phyloP scores from a whole-genome alignment of 2,888 invertebrate species.

The Pristionchus arcanus region DNA sequence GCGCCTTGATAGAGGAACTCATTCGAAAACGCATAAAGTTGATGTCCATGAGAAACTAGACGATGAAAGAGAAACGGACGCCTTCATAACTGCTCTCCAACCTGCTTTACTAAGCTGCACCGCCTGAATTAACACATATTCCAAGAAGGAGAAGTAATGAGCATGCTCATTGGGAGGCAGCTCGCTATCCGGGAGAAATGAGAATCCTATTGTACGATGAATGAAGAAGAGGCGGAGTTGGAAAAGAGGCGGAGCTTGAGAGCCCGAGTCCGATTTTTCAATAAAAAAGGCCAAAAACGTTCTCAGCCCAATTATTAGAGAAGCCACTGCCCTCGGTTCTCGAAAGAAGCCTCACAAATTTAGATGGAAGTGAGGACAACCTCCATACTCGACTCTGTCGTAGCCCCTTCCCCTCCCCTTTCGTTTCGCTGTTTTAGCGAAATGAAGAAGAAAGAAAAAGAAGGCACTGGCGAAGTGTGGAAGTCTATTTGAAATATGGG shows the following conservation, averaged over 20 bases:
- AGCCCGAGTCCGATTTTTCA: background rate
- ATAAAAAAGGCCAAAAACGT: background rate
- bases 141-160: background rate
- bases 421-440: conserved; percentile 19
- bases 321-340: background rate
- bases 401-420: background rate
- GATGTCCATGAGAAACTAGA: background rate
- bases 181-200: background rate
- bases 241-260: background rate
- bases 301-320: conserved; percentile 13
- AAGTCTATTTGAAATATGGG: conserved; percentile 39
- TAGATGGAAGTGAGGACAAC: conserved; percentile 16
- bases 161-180: conserved; percentile 1
- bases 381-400: background rate
- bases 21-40: conserved; percentile 5
- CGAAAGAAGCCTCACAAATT: conserved; percentile 11
- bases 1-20: conserved; percentile 3
- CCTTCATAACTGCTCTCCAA: background rate
- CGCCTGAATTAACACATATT: background rate
- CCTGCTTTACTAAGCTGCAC: background rate
- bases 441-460: conserved; percentile 36
- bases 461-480: conserved; percentile 30
- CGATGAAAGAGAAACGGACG: background rate
- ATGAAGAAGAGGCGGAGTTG: background rate
- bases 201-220: background rate